Base-by-base conservation (phyloP, 2,113 vertebrate genomes). In the Nyctereutes procyonoides region DNA sequence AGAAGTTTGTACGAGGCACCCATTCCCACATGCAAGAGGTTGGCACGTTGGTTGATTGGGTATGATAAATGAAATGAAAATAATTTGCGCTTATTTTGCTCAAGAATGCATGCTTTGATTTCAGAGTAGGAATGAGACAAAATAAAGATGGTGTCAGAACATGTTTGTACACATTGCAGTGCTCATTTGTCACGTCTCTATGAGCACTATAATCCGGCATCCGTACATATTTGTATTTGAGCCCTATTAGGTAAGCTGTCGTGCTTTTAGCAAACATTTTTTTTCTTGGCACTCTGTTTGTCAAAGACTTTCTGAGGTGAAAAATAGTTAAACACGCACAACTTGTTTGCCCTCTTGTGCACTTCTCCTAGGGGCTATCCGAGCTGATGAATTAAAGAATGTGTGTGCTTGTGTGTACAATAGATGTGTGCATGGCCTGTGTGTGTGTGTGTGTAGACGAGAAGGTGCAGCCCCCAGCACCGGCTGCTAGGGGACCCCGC, bases 301-400 rank as follows among this genome's bases (percentile, higher is more conserved):
- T 92, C 89, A 94, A 81, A 96, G 94, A 38, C 79, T 93, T 60
- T 91, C 15, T 55, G 67, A 85, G 69, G 71, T 62, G 95, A 96
- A 96, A 90, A 95, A 96, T 51, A 88, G 88, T 94, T 65, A 83
- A 74, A 67, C 84, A 85, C n/a, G 4, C 77, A 79, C 60, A 76
- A 88, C 62, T 73, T 71, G 74, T 80, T 67, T 95, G 82, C 53
- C n/a, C 67, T 62, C 65, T 87, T 62, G 65, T 43, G 28, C 12
- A 71, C 55, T 95, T 77, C 85, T 62, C 26, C 73, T 19, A 48
- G 86, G 90, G 76, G 9, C 35, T 62, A 9, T 86, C 89, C 63
- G 65, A 26, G 43, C 69, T 5, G 56, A 60, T 84, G 32, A 85
- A 53, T 53, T 19, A 20, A 87, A 88, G 86, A 88, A 17, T 19